Evolutionary conservation across 2,888 invertebrate species (phyloP), one percentile per base, ranked within the genome.

Genomic region (Agriotes lineatus): DNA sequence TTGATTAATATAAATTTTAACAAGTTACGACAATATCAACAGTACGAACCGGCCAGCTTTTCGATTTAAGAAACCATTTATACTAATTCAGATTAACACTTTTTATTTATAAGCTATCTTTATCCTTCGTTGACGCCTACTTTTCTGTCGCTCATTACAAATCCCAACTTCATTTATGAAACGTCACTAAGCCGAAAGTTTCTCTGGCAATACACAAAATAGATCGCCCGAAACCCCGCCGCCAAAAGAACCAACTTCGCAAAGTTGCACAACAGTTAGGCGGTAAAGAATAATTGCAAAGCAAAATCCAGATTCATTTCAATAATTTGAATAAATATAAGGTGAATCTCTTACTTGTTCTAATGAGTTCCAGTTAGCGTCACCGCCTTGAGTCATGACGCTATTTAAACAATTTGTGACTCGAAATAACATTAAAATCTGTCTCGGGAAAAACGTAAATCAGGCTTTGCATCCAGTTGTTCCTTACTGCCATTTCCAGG

Each of bases 371-470:
- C 84, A 83, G 82, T 85, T 84, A 84, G 82, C 84, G 85, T 85
- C 85, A 81, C 77, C 77, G 78, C 80, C 80, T 82, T 86, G 85
- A 86, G 82, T 85, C 85, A 85, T 84, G 85, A 84, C 80, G 85
- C 85, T 84, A 86, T 85, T 86, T 85, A 85, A 85, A 85, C 85
- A 85, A 86, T 86, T 86, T 85, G 85, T 85, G 85, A 85, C 84
- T 85, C 82, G 84, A 83, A 85, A 85, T 85, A 85, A 84, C 85
- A 84, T 84, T 85, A 84, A 85, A 85, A 85, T 85, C 84, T 84
- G 84, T 84, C 84, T 82, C 80, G 79, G 82, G 80, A 84, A 83
- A 82, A 82, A 82, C 82, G 84, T 85, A 85, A 85, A 85, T 85
- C 84, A 84, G 84, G 85, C 84, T 84, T 84, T 83, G 83, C 83